These are phyloP conservation scores for Regulus satrapa DNA, from an alignment of 2,113 vertebrate genomes.

Conservation along the genomic window DNA sequence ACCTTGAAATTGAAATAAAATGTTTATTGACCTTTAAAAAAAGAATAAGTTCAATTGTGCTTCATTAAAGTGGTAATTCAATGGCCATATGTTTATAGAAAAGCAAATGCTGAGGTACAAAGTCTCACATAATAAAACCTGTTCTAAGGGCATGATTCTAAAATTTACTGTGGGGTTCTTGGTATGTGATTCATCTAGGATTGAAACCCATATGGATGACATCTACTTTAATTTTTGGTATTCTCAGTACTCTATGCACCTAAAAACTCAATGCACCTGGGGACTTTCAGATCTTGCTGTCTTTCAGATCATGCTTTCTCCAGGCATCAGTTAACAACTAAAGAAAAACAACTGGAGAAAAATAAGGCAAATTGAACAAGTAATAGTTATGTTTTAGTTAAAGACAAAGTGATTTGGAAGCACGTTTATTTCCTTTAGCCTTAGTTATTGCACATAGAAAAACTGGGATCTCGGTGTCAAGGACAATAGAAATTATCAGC, in stretches of 20 bases:
- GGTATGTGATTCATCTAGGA: not conserved
- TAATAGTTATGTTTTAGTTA: not conserved
- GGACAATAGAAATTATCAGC: not conserved
- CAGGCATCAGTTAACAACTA: not conserved
- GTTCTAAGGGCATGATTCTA: not conserved
- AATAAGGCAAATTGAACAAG: not conserved
- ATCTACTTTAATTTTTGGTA: not conserved
- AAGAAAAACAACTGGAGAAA: not conserved
- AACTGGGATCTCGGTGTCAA: not conserved
- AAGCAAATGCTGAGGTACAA: not conserved
- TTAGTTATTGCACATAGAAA: not conserved
- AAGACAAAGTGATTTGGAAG: not conserved
- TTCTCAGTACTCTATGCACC: not conserved
- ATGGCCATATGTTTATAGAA: not conserved
- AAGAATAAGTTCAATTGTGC: not conserved
- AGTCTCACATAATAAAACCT: not conserved
- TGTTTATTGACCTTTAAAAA: not conserved
- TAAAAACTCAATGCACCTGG: not conserved
- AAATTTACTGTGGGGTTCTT: not conserved
- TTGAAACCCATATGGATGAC: fast-evolving
- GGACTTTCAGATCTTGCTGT: not conserved
- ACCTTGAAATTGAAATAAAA: not conserved
- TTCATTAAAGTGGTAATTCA: not conserved
- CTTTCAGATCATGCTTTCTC: not conserved
- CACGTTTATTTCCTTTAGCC: not conserved